Conservation (phyloP, 2,113 vertebrate species). For the Muntiacus reevesi region DNA sequence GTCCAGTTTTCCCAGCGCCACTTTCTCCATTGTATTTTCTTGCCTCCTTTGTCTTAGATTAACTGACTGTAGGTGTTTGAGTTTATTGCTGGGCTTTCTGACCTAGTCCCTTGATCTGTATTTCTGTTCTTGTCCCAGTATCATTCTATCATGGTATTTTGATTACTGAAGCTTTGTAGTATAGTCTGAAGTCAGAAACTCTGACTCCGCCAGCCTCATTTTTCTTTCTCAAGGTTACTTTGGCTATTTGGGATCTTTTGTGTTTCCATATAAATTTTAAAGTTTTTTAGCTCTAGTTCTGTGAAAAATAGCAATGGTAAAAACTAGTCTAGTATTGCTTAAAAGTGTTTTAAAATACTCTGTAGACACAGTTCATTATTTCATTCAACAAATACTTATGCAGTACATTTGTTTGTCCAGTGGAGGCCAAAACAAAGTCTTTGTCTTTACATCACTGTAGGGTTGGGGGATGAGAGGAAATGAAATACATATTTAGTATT, state of each 20-base stretch:
- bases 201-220: neutral
- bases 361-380: neutral
- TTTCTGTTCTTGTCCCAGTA: neutral
- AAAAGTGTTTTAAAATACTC: neutral
- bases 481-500: neutral
- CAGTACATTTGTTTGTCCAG: neutral
- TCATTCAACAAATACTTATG: neutral
- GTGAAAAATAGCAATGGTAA: neutral
- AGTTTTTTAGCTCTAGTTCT: neutral
- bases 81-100: neutral
- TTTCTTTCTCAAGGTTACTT: neutral
- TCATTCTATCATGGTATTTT: neutral
- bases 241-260: neutral
- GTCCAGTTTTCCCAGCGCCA: neutral
- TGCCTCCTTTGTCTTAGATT: neutral
- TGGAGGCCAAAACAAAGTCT: neutral
- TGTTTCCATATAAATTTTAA: neutral
- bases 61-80: neutral
- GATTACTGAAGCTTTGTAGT: neutral
- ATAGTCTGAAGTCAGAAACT: neutral
- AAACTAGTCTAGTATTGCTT: neutral
- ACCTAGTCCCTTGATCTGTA: neutral
- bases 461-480: rapidly evolving
- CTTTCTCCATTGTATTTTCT: neutral
- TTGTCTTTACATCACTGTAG: neutral